Conservation (phyloP, 1,140 invertebrate species). For the Homalodisca vitripennis region DNA sequence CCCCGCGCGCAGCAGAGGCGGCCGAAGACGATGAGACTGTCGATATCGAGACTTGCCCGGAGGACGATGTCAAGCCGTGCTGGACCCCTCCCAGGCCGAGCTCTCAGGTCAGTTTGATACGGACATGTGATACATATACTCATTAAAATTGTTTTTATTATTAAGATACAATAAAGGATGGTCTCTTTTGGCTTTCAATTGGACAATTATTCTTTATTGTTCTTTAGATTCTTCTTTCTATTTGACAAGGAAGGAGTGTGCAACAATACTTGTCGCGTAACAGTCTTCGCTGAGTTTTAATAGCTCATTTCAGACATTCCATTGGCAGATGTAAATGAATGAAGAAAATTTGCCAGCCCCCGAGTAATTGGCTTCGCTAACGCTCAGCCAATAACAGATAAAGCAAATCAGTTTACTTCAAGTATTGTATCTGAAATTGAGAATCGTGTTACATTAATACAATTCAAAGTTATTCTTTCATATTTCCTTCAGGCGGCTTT, state of each 20-base stretch:
- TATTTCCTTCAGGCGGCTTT: too few species aligned
- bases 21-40: constrained; percentile 39
- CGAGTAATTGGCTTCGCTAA: too few species aligned
- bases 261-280: too few species aligned
- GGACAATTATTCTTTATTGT: background rate
- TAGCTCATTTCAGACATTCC: background rate
- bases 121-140: too few species aligned
- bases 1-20: constrained; percentile 26
- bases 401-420: too few species aligned
- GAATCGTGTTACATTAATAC: too few species aligned
- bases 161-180: background rate
- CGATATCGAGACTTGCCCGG: constrained; percentile 43
- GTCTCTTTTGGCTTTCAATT: background rate
- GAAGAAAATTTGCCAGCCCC: too few species aligned
- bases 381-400: too few species aligned
- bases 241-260: background rate
- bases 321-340: too few species aligned
- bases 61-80: constrained; percentile 39
- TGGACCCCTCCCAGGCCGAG: constrained; percentile 29
- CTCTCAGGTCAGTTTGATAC: constrained; percentile 15
- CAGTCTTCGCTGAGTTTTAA: too few species aligned
- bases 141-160: background rate
- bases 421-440: too few species aligned
- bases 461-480: too few species aligned
- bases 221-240: background rate